Conservation (phyloP, 2,888 invertebrate genomes). For the Colostygia pectinataria region DNA sequence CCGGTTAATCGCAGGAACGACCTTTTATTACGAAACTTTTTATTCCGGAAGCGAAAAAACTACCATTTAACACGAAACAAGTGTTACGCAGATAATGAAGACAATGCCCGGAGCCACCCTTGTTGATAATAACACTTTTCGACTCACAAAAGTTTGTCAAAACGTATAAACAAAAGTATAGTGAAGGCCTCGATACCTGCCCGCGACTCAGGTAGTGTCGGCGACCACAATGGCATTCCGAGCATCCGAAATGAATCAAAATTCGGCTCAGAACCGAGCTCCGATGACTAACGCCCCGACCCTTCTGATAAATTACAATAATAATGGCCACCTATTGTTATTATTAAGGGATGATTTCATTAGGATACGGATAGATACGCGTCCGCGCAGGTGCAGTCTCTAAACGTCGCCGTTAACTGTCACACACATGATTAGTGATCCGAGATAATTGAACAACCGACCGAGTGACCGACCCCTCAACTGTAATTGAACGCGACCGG, state of each 20-base stretch:
- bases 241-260: conserved; percentile 78
- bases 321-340: conserved; percentile 69
- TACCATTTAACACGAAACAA: conserved; percentile 37
- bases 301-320: conserved; percentile 71
- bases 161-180: conserved; percentile 66
- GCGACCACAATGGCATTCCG: conserved; percentile 78
- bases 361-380: conserved; percentile 45
- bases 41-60: conserved; percentile 23
- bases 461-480: conserved; percentile 17
- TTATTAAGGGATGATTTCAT: conserved; percentile 76
- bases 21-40: conserved; percentile 38
- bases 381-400: conserved; percentile 55
- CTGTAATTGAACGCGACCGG: conserved; percentile 22
- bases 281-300: conserved; percentile 58
- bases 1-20: conserved; percentile 39
- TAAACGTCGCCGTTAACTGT: conserved; percentile 55
- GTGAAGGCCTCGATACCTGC: conserved; percentile 24
- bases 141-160: conserved; percentile 68
- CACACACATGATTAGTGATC: conserved; percentile 50
- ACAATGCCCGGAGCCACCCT: conserved; percentile 56
- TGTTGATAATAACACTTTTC: conserved; percentile 69
- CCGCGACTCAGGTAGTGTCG: conserved; percentile 68
- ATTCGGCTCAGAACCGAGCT: conserved; percentile 55
- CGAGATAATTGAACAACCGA: conserved; percentile 28
- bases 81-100: conserved; percentile 46